Conservation (phyloP, 2,113 vertebrate species). For the Centropristis striata region DNA sequence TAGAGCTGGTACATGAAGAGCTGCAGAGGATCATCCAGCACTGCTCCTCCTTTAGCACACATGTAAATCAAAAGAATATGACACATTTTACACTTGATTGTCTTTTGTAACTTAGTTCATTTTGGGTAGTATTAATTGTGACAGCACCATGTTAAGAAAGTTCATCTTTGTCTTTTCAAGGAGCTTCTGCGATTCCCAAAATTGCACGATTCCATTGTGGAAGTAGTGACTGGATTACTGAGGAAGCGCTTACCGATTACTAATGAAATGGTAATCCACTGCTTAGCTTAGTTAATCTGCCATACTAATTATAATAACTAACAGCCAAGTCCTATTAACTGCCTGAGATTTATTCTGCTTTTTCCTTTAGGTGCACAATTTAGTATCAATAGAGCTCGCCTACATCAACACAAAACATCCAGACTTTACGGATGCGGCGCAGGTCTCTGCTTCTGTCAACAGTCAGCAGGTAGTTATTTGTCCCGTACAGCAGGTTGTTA, state of each 20-base stretch:
- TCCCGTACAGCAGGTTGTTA: constrained; percentile 28
- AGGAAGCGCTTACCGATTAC: constrained; percentile 88
- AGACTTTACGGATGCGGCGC: constrained; percentile 87
- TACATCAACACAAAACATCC: constrained; percentile 91
- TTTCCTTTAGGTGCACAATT: constrained; percentile 85
- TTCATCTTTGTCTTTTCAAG: constrained; percentile 66
- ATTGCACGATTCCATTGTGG: constrained; percentile 88
- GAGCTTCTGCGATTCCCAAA: constrained; percentile 89
- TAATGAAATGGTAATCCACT: constrained; percentile 87
- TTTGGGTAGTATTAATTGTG: constrained; percentile 6
- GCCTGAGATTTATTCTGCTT: neutral
- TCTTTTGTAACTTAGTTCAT: neutral
- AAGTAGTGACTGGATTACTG: constrained; percentile 88
- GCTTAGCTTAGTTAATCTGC: constrained; percentile 23
- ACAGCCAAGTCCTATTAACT: neutral
- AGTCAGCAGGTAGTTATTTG: constrained; percentile 84
- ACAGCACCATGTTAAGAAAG: neutral
- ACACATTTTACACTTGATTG: neutral
- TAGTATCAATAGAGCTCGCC: constrained; percentile 88
- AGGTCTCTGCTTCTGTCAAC: constrained; percentile 88
- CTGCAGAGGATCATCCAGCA: constrained; percentile 89
- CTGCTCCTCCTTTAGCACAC: constrained; percentile 87
- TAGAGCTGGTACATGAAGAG: constrained; percentile 89
- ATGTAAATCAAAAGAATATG: constrained; percentile 70
- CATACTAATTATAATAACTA: constrained; percentile 26